These are phyloP conservation scores for Notothenia coriiceps DNA, from an alignment of 2,113 vertebrate species.

Conservation along the genomic window DNA sequence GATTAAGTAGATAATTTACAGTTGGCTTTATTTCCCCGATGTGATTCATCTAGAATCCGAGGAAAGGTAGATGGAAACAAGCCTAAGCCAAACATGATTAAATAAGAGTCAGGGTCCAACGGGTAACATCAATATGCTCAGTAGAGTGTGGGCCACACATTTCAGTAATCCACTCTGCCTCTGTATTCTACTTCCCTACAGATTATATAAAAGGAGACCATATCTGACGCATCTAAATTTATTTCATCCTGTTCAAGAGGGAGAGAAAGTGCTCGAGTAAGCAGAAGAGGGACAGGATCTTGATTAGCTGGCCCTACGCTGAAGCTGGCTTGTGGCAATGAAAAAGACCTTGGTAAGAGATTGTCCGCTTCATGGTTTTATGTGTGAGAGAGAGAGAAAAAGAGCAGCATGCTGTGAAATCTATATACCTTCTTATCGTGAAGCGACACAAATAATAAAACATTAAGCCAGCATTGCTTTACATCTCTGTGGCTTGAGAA, in stretches of 20 bases:
- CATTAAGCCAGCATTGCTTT: conserved; percentile 33
- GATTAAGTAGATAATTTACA: background rate
- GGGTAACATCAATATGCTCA: conserved; percentile 27
- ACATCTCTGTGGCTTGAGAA: conserved; percentile 16
- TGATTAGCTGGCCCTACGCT: conserved; percentile 46
- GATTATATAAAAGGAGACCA: conserved; percentile 51
- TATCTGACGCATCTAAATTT: conserved; percentile 58
- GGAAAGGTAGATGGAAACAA: background rate
- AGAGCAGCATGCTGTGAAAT: background rate
- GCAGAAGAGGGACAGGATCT: conserved; percentile 47
- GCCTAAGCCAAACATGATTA: conserved; percentile 30
- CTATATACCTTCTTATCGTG: conserved; percentile 25
- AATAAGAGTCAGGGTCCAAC: conserved; percentile 6
- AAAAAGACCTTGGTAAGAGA: conserved; percentile 46
- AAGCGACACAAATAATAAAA: conserved; percentile 31
- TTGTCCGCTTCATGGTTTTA: conserved; percentile 21
- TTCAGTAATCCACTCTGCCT: conserved; percentile 33
- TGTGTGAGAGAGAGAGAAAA: background rate
- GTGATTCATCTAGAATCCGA: background rate
- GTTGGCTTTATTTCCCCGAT: background rate
- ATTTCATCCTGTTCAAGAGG: conserved; percentile 51
- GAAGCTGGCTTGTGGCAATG: conserved; percentile 40
- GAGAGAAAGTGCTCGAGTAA: conserved; percentile 44
- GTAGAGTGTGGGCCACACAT: conserved; percentile 3
- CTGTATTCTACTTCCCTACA: conserved; percentile 21